These are phyloP conservation scores for Semotilus atromaculatus DNA, from an alignment of 2,797 vertebrate species.

Conservation along the genomic window DNA sequence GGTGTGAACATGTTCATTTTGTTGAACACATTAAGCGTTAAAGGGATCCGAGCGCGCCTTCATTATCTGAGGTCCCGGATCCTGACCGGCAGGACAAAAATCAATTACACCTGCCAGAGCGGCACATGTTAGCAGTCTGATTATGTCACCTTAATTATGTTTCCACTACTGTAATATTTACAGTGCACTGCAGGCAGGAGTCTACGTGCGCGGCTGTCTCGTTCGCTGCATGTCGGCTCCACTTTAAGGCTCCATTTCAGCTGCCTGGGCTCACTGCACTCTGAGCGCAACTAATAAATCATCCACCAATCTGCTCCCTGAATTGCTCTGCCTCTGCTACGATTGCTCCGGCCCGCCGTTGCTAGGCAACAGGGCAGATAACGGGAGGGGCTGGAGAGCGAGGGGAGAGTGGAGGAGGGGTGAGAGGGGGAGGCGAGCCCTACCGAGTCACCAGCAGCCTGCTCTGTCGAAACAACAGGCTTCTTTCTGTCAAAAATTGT, in stretches of 20 bases:
- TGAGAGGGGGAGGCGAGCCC: conserved; percentile 64
- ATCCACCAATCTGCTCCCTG: conserved; percentile 88
- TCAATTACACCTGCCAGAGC: conserved; percentile 64
- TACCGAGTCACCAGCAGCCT: conserved; percentile 86
- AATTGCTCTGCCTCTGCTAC: conserved; percentile 84
- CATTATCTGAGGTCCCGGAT: conserved; percentile 53
- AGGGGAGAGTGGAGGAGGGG: conserved; percentile 72
- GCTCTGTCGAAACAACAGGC: conserved; percentile 86
- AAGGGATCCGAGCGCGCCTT: not conserved
- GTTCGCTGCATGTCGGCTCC: conserved; percentile 73
- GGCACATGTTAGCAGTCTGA: conserved; percentile 63
- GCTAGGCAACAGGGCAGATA: conserved; percentile 84
- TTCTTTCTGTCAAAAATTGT: conserved; percentile 81
- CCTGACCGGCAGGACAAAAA: conserved; percentile 59
- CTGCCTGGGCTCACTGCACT: conserved; percentile 84
- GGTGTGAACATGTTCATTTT: conserved; percentile 37
- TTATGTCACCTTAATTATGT: conserved; percentile 78
- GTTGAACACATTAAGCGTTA: conserved; percentile 28
- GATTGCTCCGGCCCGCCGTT: conserved; percentile 87
- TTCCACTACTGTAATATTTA: conserved; percentile 74
- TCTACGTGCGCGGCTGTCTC: conserved; percentile 25
- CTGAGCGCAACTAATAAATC: conserved; percentile 90
- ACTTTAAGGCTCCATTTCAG: conserved; percentile 85
- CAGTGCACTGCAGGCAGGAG: conserved; percentile 63
- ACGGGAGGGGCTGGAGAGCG: conserved; percentile 70